phyloP scores from a whole-genome alignment of 2,888 invertebrate genomes.

The Notodonta ziczac region DNA sequence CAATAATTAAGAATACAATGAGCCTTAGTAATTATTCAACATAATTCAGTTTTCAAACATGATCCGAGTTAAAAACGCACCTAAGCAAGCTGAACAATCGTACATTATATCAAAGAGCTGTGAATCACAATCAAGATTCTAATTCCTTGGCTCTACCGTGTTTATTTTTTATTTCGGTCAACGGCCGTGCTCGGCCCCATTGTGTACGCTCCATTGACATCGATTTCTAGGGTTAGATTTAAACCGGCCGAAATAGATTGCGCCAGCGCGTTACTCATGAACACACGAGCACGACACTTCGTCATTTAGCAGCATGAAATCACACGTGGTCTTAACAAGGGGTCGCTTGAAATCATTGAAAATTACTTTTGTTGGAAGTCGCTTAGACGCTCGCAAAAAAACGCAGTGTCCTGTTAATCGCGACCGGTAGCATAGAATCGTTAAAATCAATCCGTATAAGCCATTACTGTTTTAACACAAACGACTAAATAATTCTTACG shows the following conservation, averaged over 20 bases:
- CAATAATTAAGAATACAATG: conserved; percentile 6
- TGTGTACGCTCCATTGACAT: conserved; percentile 74
- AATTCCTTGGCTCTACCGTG: conserved; percentile 61
- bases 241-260: conserved; percentile 46
- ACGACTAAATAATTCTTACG: conserved; percentile 43
- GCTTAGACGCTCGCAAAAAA: not conserved
- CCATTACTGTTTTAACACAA: conserved; percentile 47
- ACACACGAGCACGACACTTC: conserved; percentile 20
- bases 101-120: conserved; percentile 31
- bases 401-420: conserved; percentile 11
- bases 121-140: conserved; percentile 68
- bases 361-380: not conserved
- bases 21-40: conserved; percentile 5
- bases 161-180: conserved; percentile 80
- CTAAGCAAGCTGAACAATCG: conserved; percentile 22
- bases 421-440: conserved; percentile 41
- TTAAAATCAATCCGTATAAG: conserved; percentile 44
- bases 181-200: conserved; percentile 70
- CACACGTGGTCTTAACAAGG: conserved; percentile 19
- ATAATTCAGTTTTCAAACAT: conserved; percentile 16
- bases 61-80: conserved; percentile 16
- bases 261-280: conserved; percentile 13
- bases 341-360: not conserved
- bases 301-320: conserved; percentile 24
- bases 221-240: conserved; percentile 72